Evolutionary conservation across 1,140 invertebrate genomes (phyloP), one percentile per base, ranked within the genome.

Genomic region (Drosophila kurseongensis): DNA sequence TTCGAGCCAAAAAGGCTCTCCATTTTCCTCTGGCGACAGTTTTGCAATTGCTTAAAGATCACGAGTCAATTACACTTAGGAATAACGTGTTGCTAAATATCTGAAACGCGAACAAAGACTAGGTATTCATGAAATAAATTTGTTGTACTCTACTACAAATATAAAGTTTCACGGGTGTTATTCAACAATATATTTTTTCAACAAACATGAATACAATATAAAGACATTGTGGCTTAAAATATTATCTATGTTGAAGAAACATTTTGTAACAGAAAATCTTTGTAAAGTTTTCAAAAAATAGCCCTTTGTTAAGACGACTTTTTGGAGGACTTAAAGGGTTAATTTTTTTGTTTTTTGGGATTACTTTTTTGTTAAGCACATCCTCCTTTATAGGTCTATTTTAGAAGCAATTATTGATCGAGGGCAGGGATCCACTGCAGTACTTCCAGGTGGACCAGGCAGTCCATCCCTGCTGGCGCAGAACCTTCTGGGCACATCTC

Each of bases 381-480:
- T 2, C 0, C 14, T 23, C 23, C 3, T 23, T 23, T 23, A 23
- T 23, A 16, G 41, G 9, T 7, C 16, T 14, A 1, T 18, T 48
- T 77, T 74, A 84, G 68, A 89, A 90, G 36, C 74, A 86, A 40
- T 61, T 50, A 18, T 82, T 35, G 54, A 91, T 90, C 67, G 76
- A 86, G 23, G 90, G 83, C 44, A 91, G 61, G 9, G 50, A 16
- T 6, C 83, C 82, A 32, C 45, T 74, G 72, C 90, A 91, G 65
- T 38, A 85, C 18, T 80, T 51, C 86, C 90, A 91, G 40, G 75
- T 84, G 60, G 80, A 78, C 90, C 90, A 91, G 36, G 89, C 89
- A 2, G 75, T 48, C 83, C 83, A 91, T 6, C 90, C 90, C 65
- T 91, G 88, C 45, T 90, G 62, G 38, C 51, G 10, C 9, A 54